Evolutionary conservation across 2,113 vertebrate species (phyloP), one percentile per base, ranked within the genome.

Genomic region (Procavia capensis): DNA sequence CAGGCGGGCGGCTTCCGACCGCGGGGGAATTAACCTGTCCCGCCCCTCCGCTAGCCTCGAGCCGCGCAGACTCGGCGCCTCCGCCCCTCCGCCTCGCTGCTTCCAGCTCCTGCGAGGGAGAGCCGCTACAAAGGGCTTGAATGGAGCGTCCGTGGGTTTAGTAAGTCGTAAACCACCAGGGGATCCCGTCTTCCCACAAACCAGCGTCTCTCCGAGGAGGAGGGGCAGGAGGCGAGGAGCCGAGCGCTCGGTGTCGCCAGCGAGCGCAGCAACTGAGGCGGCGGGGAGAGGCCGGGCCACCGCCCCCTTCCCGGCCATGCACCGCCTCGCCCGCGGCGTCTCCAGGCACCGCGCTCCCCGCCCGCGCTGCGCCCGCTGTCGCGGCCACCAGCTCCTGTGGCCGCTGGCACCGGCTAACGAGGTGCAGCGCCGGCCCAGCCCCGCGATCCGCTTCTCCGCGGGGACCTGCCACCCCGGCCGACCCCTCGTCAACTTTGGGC

Each of bases 161-260:
- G 93, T 6, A 75, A 80, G 64, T 47, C 90, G 97, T 96, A 98
- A 98, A 97, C 98, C 97, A 97, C 98, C 98, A 84, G 98, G 98
- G 98, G 98, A 98, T 97, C 98, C 97, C 96, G 97, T 98, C 98
- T 98, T 97, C 97, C 98, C 88, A 94, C 87, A 93, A 85, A 85
- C 84, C 95, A 39, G 95, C 97, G 88, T 96, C 96, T 93, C 95
- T 76, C 81, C 27, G 89, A 85, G 96, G 86, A 70, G 68, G 85
- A 43, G 11, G 43, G 47, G 76, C 76, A 81, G 93, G 87, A 84
- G 95, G 79, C 74, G 0, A 3, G 27, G 87, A 29, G 92, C 14
- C 0, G n/a, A 39, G 93, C 74, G 24, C n/a, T 6, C 6, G 76
- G 41, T 9, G 29, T 88, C 72, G 84, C 80, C 50, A 43, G 57